phyloP scores from a whole-genome alignment of 2,888 invertebrate genomes.

The Caenorhabditis angaria region DNA sequence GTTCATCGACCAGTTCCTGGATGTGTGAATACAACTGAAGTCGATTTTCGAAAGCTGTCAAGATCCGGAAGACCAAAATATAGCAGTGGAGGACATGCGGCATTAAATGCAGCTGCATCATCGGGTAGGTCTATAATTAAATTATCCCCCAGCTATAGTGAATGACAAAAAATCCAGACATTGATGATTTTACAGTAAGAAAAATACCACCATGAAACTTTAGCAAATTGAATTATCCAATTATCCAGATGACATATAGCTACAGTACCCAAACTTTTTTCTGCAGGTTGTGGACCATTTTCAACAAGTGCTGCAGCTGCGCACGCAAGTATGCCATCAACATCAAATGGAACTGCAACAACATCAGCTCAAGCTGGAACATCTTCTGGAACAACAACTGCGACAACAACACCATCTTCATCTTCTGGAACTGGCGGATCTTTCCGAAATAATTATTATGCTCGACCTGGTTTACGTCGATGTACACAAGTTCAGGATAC shows the following conservation, averaged over 20 bases:
- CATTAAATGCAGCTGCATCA: constrained; percentile 53
- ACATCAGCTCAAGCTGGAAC: constrained; percentile 27
- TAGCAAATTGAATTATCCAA: too few species aligned
- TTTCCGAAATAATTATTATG: constrained; percentile 58
- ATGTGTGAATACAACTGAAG: constrained; percentile 96
- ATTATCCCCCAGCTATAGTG: too few species aligned
- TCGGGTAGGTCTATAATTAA: too few species aligned
- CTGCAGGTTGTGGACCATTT: constrained; percentile 44
- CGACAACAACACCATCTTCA: constrained; percentile 1
- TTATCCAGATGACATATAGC: neutral
- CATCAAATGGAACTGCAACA: constrained; percentile 53
- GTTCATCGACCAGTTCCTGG: constrained; percentile 99
- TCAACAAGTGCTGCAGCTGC: constrained; percentile 58
- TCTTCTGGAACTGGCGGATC: constrained; percentile 44
- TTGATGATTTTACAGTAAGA: too few species aligned
- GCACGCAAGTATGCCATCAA: constrained; percentile 55
- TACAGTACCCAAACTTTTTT: neutral
- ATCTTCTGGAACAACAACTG: neutral
- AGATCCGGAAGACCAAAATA: constrained; percentile 73
- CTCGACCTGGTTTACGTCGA: constrained; percentile 67
- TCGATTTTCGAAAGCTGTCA: constrained; percentile 94
- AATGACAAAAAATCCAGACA: too few species aligned
- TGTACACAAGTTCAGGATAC: constrained; percentile 72
- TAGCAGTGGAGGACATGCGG: constrained; percentile 61
- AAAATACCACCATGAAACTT: too few species aligned